phyloP scores from a whole-genome alignment of 1,140 invertebrate species.

The Heliconius congener region DNA sequence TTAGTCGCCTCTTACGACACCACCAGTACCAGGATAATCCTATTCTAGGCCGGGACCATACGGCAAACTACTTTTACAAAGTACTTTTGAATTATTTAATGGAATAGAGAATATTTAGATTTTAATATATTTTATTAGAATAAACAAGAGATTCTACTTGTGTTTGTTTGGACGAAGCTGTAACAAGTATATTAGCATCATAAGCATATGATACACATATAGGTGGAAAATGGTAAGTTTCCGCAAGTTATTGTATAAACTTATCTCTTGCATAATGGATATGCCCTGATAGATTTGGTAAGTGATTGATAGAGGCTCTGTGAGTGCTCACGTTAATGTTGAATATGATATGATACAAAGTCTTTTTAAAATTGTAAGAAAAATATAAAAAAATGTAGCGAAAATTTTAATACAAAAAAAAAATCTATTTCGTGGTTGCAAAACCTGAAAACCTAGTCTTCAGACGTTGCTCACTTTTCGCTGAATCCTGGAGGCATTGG shows the following conservation, averaged over 20 bases:
- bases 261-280: constrained; percentile 80
- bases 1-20: no score
- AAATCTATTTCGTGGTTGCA: no score
- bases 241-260: constrained; percentile 66
- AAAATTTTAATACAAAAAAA: no score
- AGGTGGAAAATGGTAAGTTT: constrained; percentile 47
- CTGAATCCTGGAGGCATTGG: background rate
- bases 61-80: no score
- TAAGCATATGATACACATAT: constrained; percentile 24
- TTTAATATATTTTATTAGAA: no score
- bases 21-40: no score
- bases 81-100: no score
- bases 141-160: no score
- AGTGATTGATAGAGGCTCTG: constrained; percentile 77
- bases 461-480: background rate
- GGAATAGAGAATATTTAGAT: no score
- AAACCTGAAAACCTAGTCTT: background rate
- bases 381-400: no score
- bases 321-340: constrained; percentile 40
- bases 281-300: constrained; percentile 78
- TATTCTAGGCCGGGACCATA: no score
- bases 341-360: background rate
- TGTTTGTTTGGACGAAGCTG: background rate
- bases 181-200: background rate
- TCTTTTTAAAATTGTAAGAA: background rate